Percentiles rank a stretch among this genome's conserved stretches.
phyloP scores from a whole-genome alignment of 2,888 invertebrate genomes.

The Raillietiella orientalis region DNA sequence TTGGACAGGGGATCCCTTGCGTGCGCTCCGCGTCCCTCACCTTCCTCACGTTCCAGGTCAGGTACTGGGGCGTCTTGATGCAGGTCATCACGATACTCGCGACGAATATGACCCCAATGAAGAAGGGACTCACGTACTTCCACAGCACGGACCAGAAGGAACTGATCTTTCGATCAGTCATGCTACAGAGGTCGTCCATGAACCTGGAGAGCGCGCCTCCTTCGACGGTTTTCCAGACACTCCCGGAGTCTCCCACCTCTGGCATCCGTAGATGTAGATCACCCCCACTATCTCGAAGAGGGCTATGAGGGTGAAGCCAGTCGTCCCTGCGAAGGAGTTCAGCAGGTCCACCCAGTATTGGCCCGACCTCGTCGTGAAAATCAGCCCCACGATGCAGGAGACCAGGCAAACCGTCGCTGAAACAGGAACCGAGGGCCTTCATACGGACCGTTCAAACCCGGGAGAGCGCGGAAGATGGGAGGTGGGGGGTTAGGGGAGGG shows the following conservation, averaged over 20 bases:
- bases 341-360: slow-evolving; percentile 87
- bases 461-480: too few species aligned
- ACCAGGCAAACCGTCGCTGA: slow-evolving; percentile 42
- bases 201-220: slow-evolving; percentile 29
- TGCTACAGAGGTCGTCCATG: slow-evolving; percentile 58
- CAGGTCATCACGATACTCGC: slow-evolving; percentile 48
- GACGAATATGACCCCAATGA: slow-evolving; percentile 38
- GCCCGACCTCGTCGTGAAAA: slow-evolving; percentile 74
- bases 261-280: slow-evolving; percentile 62
- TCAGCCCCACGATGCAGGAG: slow-evolving; percentile 53
- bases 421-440: slow-evolving; percentile 8
- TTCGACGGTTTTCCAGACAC: too few species aligned
- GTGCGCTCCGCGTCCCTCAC: too few species aligned
- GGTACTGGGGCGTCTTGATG: slow-evolving; percentile 39
- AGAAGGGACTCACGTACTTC: slow-evolving; percentile 54
- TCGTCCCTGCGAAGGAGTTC: slow-evolving; percentile 73
- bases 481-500: too few species aligned
- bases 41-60: slow-evolving; percentile 38
- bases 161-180: slow-evolving; percentile 66
- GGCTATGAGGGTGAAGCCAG: slow-evolving; percentile 64
- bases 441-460: too few species aligned
- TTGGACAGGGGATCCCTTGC: too few species aligned
- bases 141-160: slow-evolving; percentile 65
- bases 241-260: slow-evolving; percentile 26
- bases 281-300: slow-evolving; percentile 65